Percentiles rank a stretch among this genome's conserved stretches.
Evolutionary conservation across 2,113 vertebrate species (phyloP).

Genomic region (Lycaon pictus): DNA sequence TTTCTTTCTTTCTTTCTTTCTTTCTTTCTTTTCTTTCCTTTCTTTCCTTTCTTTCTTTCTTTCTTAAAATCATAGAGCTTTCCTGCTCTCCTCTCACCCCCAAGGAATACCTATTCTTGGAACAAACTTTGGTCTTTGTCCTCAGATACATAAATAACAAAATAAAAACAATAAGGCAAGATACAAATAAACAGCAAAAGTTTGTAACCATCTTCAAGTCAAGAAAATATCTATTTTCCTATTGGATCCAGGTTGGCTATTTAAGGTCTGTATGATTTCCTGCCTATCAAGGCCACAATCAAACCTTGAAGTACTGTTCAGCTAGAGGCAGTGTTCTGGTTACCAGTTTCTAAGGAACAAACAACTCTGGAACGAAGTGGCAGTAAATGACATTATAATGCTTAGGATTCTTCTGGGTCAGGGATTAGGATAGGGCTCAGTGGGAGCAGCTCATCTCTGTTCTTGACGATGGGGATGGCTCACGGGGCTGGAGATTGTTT

Average conservation of each 20-base stretch:
- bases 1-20: neutral
- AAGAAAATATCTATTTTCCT: neutral
- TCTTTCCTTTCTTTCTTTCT: fast-evolving
- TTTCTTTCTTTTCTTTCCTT: neutral
- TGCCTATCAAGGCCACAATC: neutral
- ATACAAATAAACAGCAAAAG: neutral
- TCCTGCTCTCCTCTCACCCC: neutral
- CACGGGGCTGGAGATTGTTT: neutral
- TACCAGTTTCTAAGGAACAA: neutral
- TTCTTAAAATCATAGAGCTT: neutral
- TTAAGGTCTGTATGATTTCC: neutral
- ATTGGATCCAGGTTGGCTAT: neutral
- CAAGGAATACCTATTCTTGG: neutral
- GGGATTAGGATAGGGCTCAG: neutral
- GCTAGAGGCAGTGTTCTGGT: neutral
- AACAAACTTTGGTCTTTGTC: neutral
- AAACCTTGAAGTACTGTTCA: neutral
- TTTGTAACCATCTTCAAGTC: neutral
- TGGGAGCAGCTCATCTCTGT: neutral
- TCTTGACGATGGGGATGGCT: neutral
- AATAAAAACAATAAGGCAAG: conserved; percentile 36
- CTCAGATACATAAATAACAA: neutral
- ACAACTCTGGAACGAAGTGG: neutral
- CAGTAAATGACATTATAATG: neutral
- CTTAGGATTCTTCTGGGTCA: neutral